Evolutionary conservation across 2,888 invertebrate species (phyloP).

Genomic region (Urechis unicinctus): DNA sequence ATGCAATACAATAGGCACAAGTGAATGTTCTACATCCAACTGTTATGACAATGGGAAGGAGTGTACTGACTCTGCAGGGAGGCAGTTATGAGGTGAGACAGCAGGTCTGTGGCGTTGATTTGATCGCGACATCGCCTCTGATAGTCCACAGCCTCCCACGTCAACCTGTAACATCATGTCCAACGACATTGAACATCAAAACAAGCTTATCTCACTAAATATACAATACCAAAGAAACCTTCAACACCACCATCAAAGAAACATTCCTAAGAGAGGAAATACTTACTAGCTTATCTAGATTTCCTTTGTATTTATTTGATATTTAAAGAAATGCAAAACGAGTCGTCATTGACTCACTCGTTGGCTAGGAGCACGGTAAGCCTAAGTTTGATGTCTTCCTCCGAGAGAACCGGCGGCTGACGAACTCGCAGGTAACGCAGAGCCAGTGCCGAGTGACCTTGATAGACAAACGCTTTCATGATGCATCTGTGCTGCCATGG

Average conservation of each 20-base stretch:
- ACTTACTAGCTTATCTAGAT: too few species aligned
- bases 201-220: background rate
- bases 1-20: background rate
- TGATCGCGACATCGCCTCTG: constrained; percentile 57
- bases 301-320: background rate
- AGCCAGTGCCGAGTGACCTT: constrained; percentile 66
- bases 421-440: constrained; percentile 64
- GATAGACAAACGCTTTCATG: constrained; percentile 60
- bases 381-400: constrained; percentile 53
- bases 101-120: constrained; percentile 53
- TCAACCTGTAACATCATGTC: constrained; percentile 50
- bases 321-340: background rate
- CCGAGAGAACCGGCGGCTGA: constrained; percentile 56
- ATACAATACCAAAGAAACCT: too few species aligned
- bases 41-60: too few species aligned
- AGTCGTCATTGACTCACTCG: constrained; percentile 47
- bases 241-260: too few species aligned
- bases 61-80: constrained; percentile 55
- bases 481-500: constrained; percentile 70
- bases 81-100: constrained; percentile 59
- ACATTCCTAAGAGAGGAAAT: too few species aligned
- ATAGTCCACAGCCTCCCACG: constrained; percentile 64
- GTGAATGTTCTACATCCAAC: background rate
- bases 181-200: constrained; percentile 2
- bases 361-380: constrained; percentile 62